Percentiles rank a stretch among this genome's conserved stretches.
Evolutionary conservation across 2,113 vertebrate species (phyloP).

Genomic region (Eupsittula cactorum): DNA sequence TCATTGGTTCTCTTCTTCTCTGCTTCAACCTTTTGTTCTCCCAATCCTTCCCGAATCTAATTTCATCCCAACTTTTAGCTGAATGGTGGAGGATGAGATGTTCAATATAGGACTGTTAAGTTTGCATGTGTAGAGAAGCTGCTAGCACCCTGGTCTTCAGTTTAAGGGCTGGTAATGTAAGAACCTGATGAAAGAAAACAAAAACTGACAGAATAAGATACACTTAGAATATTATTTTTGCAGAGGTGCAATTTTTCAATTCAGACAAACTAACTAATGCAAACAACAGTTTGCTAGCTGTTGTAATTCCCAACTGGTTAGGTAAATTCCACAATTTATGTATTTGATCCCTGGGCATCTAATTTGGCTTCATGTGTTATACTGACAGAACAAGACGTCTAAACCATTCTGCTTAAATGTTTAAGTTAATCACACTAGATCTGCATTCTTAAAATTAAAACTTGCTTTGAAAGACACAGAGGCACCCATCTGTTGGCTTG

Average conservation of each 20-base stretch:
- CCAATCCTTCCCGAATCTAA: not conserved
- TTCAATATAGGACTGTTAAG: not conserved
- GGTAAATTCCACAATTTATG: not conserved
- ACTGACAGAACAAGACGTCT: not conserved
- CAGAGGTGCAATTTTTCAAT: not conserved
- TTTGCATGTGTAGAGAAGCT: not conserved
- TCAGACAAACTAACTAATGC: not conserved
- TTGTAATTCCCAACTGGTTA: not conserved
- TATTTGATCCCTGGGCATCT: not conserved
- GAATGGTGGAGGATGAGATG: not conserved
- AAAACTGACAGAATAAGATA: not conserved
- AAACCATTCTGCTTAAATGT: not conserved
- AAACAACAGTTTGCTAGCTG: not conserved
- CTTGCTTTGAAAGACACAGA: no score
- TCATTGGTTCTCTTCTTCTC: not conserved
- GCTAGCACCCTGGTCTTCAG: not conserved
- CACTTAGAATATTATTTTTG: not conserved
- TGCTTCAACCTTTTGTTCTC: not conserved
- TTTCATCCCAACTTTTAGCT: not conserved
- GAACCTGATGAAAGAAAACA: not conserved
- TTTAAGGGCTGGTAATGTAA: not conserved
- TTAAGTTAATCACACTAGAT: not conserved
- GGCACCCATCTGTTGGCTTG: no score
- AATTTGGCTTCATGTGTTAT: not conserved
- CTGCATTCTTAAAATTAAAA: not conserved